These are phyloP conservation scores for Drosophila sucinea DNA, from an alignment of 1,140 invertebrate genomes.

Conservation along the genomic window DNA sequence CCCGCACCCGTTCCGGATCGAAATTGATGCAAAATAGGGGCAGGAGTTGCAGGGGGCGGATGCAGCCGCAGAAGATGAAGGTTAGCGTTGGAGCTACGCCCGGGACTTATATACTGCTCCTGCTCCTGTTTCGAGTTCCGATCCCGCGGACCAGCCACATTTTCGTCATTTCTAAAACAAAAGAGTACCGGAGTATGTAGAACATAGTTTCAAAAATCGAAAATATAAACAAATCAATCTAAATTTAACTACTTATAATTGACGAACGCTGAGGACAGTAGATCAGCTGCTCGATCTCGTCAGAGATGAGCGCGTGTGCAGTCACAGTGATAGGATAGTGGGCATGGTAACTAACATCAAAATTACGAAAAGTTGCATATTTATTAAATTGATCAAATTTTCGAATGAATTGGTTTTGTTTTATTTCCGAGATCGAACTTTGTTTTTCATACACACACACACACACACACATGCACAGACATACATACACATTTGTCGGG, in stretches of 20 bases:
- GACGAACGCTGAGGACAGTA: neutral
- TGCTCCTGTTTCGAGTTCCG: conserved; percentile 23
- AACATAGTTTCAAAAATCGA: neutral
- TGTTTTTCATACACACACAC: neutral
- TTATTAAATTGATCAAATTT: neutral
- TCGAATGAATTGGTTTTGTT: neutral
- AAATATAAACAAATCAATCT: neutral
- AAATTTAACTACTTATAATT: neutral
- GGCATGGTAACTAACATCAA: neutral
- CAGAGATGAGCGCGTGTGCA: neutral
- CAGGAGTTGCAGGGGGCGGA: conserved; percentile 54
- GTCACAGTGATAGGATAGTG: neutral
- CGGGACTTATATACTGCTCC: conserved; percentile 33
- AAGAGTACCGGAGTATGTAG: neutral
- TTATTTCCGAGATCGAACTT: neutral
- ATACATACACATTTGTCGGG: neutral
- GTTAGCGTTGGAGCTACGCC: conserved; percentile 24
- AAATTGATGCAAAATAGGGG: conserved; percentile 44
- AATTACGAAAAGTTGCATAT: neutral
- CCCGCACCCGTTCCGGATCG: neutral
- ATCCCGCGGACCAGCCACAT: conserved; percentile 31
- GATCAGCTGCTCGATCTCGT: conserved; percentile 4
- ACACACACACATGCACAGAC: neutral
- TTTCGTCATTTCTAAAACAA: conserved; percentile 60
- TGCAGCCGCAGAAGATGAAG: conserved; percentile 40